A percentile compares a stretch with the other conserved stretches of the same genome.
These are phyloP conservation scores for Diogma glabrata DNA, from an alignment of 2,888 invertebrate species.

Conservation along the genomic window DNA sequence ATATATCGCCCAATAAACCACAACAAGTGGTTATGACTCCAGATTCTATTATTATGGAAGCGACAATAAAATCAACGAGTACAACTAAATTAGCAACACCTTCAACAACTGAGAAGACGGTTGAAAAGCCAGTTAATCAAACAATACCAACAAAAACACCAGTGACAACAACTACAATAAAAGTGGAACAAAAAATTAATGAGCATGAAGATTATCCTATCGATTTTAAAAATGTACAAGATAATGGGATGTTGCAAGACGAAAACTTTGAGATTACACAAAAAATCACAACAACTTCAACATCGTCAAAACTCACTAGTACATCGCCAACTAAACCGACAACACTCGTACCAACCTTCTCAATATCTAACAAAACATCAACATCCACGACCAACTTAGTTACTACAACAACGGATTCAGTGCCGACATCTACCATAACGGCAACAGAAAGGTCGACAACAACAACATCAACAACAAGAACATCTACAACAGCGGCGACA, in stretches of 20 bases:
- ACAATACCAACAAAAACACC: constrained; percentile 23
- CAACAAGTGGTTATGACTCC: constrained; percentile 34
- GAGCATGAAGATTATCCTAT: neutral
- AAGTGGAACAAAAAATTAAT: neutral
- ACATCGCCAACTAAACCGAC: constrained; percentile 19
- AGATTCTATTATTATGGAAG: constrained; percentile 30
- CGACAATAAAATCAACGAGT: constrained; percentile 9
- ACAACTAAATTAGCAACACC: constrained; percentile 4
- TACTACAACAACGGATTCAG: constrained; percentile 21
- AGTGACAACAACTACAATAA: constrained; percentile 10
- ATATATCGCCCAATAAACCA: constrained; percentile 45
- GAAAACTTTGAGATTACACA: constrained; percentile 19
- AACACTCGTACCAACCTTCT: constrained; percentile 14
- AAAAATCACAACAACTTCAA: constrained; percentile 18
- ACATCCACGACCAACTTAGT: constrained; percentile 22
- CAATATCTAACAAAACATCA: constrained; percentile 13
- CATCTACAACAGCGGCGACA: constrained; percentile 17
- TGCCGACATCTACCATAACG: constrained; percentile 21
- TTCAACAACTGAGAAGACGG: neutral
- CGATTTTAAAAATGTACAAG: neutral
- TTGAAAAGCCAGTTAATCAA: neutral
- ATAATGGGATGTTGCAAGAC: neutral
- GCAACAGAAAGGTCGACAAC: constrained; percentile 19
- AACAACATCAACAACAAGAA: constrained; percentile 21
- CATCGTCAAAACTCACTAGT: constrained; percentile 23